Evolutionary conservation across 37 sponge, comb jelly and placozoan species (phyloP).

Genomic region (Hexactinellida sp.): DNA sequence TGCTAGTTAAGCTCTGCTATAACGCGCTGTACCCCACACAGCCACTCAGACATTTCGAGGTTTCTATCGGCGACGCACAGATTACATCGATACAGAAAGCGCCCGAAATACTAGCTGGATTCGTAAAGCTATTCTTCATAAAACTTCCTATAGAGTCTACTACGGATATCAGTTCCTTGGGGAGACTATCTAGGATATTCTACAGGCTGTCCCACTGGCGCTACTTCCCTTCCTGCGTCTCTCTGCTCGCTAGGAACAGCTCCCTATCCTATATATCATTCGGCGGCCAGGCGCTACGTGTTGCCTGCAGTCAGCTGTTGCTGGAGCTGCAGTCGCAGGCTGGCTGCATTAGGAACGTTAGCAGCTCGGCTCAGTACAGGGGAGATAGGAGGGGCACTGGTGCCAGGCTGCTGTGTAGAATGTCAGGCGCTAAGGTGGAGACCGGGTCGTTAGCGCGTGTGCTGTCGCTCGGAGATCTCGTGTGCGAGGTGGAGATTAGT

Average conservation of each 20-base stretch:
- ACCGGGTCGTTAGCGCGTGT: background rate
- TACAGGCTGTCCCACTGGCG: background rate
- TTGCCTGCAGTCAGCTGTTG: background rate
- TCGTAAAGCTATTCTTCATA: background rate
- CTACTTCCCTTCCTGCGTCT: background rate
- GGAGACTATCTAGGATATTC: background rate
- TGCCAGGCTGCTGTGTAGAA: background rate
- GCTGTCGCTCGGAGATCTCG: background rate
- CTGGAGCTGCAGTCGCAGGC: background rate
- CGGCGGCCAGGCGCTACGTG: background rate
- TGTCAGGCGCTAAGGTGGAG: background rate
- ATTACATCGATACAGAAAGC: background rate
- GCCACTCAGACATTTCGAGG: background rate
- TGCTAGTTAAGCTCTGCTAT: background rate
- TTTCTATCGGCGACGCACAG: background rate
- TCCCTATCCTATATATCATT: background rate
- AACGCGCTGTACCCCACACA: background rate
- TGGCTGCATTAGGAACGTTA: background rate
- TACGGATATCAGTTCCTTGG: background rate
- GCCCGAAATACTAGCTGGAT: background rate
- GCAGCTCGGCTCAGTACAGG: background rate
- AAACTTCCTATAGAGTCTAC: background rate
- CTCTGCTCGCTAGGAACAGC: background rate
- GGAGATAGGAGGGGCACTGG: background rate
- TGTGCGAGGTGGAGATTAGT: background rate